phyloP scores from a whole-genome alignment of 2,888 invertebrate genomes.

The Andricus quercusramuli region DNA sequence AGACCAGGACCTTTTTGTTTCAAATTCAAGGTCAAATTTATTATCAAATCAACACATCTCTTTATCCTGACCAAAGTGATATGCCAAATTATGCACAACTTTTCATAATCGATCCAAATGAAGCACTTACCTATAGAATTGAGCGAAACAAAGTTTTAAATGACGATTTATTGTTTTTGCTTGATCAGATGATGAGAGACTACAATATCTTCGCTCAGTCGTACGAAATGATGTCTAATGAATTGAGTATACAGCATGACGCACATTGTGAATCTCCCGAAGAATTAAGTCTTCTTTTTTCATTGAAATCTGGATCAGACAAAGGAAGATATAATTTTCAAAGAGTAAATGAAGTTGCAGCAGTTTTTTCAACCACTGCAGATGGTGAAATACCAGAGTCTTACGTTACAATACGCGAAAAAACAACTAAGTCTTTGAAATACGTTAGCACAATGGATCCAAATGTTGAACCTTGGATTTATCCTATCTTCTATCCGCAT shows the following conservation, averaged over 20 bases:
- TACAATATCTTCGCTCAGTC: constrained; percentile 54
- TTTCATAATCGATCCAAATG: constrained; percentile 55
- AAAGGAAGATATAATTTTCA: constrained; percentile 54
- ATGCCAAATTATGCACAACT: constrained; percentile 54
- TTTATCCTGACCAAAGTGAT: constrained; percentile 51
- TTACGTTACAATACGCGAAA: constrained; percentile 51
- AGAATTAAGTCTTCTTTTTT: too few species aligned
- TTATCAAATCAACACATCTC: constrained; percentile 3
- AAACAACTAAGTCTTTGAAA: constrained; percentile 48
- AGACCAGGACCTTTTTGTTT: too few species aligned
- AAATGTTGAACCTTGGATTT: constrained; percentile 53
- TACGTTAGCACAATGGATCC: constrained; percentile 51
- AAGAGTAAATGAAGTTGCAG: constrained; percentile 55
- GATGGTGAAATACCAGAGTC: constrained; percentile 60
- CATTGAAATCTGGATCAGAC: constrained; percentile 54
- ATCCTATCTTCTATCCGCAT: constrained; percentile 54
- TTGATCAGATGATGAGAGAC: constrained; percentile 55
- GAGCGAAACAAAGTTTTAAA: constrained; percentile 41
- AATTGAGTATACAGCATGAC: too few species aligned
- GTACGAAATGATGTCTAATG: constrained; percentile 57
- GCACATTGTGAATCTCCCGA: too few species aligned
- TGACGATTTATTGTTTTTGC: constrained; percentile 40
- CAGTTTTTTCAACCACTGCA: constrained; percentile 55
- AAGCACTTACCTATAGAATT: constrained; percentile 46
- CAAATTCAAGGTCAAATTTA: too few species aligned